Base-by-base conservation (phyloP, 1,140 invertebrate genomes). In the Goniozus legneri region DNA sequence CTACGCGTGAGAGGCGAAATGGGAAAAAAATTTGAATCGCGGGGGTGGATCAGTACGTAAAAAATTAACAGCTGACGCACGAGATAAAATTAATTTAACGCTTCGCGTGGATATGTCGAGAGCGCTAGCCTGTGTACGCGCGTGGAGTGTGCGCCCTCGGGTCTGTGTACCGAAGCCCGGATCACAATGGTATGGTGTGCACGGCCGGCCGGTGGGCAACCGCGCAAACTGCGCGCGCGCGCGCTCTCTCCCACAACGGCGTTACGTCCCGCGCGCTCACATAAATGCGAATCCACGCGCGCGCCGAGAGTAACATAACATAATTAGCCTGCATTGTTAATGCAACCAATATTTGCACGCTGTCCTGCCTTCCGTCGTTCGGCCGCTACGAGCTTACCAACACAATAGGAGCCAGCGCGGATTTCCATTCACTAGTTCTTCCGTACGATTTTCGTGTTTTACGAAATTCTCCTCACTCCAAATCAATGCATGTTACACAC, bases 51-150 rank as follows among this genome's bases (percentile, higher is more conserved):
- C n/a, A n/a, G n/a, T n/a, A n/a, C n/a, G n/a, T n/a, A n/a, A n/a
- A 68, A 70, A 71, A 71, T 73, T 71, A 68, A 74, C 69, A 49
- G 33, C 53, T 50, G 52, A 67, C 61, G n/a, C n/a, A 70, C 64
- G 65, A 75, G 71, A 75, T 74, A 75, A 75, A 76, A 76, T 75
- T 75, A 76, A 76, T 75, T 75, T 71, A 73, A 68, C 66, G 64
- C 62, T 52, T 58, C 62, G 62, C 60, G 52, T 47, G 42, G 54
- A 56, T 49, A 47, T 44, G 48, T 45, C 53, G 54, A 21, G 12
- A 21, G 10, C 14, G 48, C 39, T n/a, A n/a, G 62, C 52, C 59
- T 62, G 62, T 60, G 52, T 47, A 40, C 56, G 57, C 50, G 47
- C 47, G 48, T 45, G 54, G 54, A 21, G 12, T 19, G 10, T 19